Percentiles rank a stretch among this genome's conserved stretches.
Conservation (phyloP, 2,888 invertebrate genomes). For the Lumbricus terrestris region DNA sequence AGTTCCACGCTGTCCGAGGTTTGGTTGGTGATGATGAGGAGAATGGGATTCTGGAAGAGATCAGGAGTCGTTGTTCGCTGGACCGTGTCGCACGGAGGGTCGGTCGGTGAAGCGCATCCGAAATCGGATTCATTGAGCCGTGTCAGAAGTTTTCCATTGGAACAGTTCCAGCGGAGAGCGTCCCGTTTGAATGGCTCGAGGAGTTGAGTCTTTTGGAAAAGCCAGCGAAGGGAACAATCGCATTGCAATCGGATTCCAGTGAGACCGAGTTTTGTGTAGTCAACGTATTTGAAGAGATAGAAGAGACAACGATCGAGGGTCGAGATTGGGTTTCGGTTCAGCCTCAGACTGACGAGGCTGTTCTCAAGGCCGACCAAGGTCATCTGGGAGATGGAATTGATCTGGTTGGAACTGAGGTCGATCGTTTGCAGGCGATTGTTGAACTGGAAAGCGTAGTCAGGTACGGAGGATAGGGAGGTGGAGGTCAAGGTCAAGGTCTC, state of each 20-base stretch:
- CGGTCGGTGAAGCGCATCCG: background rate
- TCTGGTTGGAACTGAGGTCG: background rate
- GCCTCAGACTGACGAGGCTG: background rate
- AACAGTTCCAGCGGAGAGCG: background rate
- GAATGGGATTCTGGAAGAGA: background rate
- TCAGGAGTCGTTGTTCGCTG: background rate
- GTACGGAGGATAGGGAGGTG: background rate
- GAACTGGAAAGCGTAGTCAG: constrained; percentile 9
- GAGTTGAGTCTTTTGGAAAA: background rate
- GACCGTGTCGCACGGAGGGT: background rate
- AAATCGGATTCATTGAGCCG: background rate
- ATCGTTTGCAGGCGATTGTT: background rate
- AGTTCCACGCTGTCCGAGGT: background rate
- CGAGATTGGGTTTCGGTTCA: background rate
- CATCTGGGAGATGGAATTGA: background rate
- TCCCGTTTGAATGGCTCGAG: background rate
- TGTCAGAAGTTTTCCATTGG: background rate
- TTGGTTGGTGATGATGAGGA: background rate
- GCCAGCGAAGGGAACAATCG: background rate
- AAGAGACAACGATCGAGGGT: background rate
- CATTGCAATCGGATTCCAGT: background rate
- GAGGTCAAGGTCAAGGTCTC: background rate
- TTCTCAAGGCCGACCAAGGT: background rate
- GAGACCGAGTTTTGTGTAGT: background rate
- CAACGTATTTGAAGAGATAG: background rate